These are phyloP conservation scores for Diloba caeruleocephala DNA, from an alignment of 2,888 invertebrate genomes.

Conservation along the genomic window DNA sequence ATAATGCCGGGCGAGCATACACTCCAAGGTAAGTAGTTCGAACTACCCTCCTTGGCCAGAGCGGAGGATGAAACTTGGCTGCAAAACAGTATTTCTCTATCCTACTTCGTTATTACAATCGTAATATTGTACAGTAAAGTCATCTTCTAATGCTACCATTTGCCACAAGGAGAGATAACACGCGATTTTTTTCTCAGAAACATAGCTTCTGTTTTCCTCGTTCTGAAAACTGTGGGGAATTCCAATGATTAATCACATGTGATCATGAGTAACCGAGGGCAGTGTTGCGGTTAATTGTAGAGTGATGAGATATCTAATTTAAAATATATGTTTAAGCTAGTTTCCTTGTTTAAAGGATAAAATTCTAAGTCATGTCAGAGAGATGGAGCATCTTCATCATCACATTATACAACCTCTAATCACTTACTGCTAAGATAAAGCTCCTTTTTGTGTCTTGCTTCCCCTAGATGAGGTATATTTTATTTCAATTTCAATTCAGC, in stretches of 20 bases:
- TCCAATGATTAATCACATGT: conserved; percentile 31
- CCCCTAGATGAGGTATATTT: no score
- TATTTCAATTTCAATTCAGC: no score
- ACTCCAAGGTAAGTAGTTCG: no score
- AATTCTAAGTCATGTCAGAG: neutral
- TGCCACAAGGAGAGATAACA: conserved; percentile 3
- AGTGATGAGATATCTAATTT: neutral
- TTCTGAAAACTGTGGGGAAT: conserved; percentile 51
- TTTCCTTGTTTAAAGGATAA: neutral
- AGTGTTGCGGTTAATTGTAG: conserved; percentile 1
- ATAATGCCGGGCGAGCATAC: no score
- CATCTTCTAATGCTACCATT: neutral
- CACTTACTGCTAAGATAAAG: no score
- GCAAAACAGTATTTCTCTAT: no score
- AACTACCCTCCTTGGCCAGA: no score
- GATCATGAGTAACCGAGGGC: conserved; percentile 4
- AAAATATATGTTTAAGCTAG: neutral
- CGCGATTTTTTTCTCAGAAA: conserved; percentile 40
- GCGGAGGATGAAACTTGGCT: no score
- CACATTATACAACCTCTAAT: no score
- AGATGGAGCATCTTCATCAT: neutral
- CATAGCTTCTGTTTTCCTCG: conserved; percentile 41
- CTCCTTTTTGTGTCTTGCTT: no score
- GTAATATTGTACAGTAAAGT: no score
- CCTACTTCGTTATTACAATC: no score